Conservation (phyloP, 1,140 invertebrate species). For the Bombus sibiricus region DNA sequence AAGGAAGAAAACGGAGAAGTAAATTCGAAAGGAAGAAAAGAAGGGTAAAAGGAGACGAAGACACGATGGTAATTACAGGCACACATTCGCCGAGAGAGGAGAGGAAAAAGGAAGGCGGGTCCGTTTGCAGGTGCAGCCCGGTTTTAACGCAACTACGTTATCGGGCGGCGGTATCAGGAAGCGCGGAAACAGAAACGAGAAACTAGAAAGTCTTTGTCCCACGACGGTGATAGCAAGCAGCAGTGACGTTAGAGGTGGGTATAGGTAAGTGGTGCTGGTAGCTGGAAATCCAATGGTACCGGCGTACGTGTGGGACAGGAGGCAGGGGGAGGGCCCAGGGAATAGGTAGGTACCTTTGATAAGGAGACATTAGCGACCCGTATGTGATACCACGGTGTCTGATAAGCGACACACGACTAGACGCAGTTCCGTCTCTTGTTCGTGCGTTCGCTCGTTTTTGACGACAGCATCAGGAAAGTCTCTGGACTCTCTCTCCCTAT, state of each 20-base stretch:
- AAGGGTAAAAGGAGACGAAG: background rate
- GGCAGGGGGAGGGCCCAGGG: conserved; percentile 66
- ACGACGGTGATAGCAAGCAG: conserved; percentile 66
- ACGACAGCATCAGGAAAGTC: conserved; percentile 52
- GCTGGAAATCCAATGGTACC: conserved; percentile 74
- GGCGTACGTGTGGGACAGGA: conserved; percentile 64
- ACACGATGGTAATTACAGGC: conserved; percentile 17
- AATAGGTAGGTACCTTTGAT: conserved; percentile 78
- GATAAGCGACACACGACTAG: conserved; percentile 73
- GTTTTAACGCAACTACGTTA: conserved; percentile 58
- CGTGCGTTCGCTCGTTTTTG: conserved; percentile 67
- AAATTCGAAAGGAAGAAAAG: background rate
- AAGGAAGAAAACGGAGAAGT: background rate
- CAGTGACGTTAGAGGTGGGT: conserved; percentile 61
- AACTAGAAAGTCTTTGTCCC: conserved; percentile 76
- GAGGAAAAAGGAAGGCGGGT: conserved; percentile 41
- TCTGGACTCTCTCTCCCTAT: background rate
- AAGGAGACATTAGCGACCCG: conserved; percentile 83
- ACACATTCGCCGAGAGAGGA: background rate
- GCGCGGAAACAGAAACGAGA: conserved; percentile 69
- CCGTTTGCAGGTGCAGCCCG: conserved; percentile 56
- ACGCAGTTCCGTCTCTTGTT: conserved; percentile 64
- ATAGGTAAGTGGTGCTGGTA: conserved; percentile 74
- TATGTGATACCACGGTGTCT: conserved; percentile 78
- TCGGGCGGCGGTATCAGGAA: conserved; percentile 63